phyloP scores from a whole-genome alignment of 2,797 vertebrate species.

The Hyperoplus immaculatus region DNA sequence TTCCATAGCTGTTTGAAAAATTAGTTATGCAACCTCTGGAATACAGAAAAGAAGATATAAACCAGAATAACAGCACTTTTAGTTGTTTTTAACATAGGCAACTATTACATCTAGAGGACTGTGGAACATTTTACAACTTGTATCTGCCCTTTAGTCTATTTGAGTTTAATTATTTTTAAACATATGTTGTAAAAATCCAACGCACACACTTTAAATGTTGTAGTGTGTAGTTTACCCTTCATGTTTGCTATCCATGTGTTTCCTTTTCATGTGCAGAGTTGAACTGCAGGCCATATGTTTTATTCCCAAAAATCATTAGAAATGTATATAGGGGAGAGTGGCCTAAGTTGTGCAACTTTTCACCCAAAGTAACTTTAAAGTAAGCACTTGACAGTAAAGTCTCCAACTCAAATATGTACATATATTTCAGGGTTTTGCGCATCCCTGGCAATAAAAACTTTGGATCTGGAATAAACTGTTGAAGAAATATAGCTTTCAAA shows the following conservation, averaged over 20 bases:
- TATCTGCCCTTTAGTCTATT: neutral
- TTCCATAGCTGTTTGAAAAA: slow-evolving; percentile 58
- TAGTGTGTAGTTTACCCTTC: no score
- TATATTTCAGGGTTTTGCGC: no score
- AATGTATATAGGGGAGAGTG: neutral
- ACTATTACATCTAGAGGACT: neutral
- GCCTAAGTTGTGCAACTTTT: no score
- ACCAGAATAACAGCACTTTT: neutral
- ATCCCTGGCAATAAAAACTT: no score
- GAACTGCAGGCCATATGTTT: slow-evolving; percentile 1
- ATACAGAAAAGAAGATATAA: slow-evolving; percentile 39
- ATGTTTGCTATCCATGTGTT: neutral
- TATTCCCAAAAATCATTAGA: slow-evolving; percentile 13
- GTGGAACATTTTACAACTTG: neutral
- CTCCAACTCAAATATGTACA: no score
- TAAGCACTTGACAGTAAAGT: no score
- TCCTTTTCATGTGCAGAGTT: neutral
- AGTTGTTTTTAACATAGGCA: neutral
- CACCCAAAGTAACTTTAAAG: no score
- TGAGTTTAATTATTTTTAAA: neutral
- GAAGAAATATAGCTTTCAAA: no score
- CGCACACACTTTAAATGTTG: neutral
- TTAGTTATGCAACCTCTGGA: slow-evolving; percentile 59
- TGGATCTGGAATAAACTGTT: no score
- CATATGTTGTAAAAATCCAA: neutral